Conservation (phyloP, 2,888 invertebrate species). For the Nebria salina region DNA sequence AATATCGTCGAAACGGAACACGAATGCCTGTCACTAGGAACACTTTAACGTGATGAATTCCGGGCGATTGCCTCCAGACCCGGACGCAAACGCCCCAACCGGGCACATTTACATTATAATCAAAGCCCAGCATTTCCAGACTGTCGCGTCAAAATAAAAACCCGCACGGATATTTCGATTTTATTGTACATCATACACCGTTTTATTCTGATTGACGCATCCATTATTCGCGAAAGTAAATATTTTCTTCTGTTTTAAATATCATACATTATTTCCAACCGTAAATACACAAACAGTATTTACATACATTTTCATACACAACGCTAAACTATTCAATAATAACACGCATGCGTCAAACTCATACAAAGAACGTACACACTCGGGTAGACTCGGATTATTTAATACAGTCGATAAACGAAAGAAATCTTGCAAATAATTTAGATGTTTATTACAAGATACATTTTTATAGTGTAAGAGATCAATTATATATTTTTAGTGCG, state of each 20-base stretch:
- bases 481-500: not conserved
- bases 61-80: not conserved
- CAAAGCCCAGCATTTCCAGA: not conserved
- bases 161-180: not conserved
- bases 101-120: not conserved
- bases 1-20: not conserved
- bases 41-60: constrained; percentile 1
- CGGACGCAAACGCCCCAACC: not conserved
- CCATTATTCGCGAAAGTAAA: not conserved
- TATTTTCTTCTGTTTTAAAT: not conserved
- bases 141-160: not conserved
- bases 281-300: no score
- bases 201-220: no score
- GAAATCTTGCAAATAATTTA: no score
- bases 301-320: no score
- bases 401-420: no score
- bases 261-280: no score
- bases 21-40: not conserved
- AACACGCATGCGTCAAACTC: no score
- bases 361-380: no score
- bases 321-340: no score
- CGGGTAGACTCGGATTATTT: no score
- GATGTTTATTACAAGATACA: not conserved
- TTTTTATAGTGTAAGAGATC: not conserved
- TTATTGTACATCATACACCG: no score